phyloP scores from a whole-genome alignment of 2,888 invertebrate genomes.

The Sesia bembeciformis region DNA sequence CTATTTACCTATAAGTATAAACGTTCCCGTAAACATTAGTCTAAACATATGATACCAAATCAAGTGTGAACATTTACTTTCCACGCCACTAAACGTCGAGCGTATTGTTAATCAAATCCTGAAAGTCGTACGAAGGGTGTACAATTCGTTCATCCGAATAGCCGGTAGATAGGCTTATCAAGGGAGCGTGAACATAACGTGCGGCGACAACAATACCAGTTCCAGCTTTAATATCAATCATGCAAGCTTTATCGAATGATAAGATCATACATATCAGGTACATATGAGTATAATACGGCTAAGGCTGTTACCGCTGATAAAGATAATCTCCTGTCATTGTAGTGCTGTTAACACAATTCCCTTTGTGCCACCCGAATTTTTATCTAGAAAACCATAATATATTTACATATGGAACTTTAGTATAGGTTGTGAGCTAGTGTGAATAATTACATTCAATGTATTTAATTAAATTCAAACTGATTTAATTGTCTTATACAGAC shows the following conservation, averaged over 20 bases:
- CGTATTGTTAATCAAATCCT: neutral
- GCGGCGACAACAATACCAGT: slow-evolving; percentile 22
- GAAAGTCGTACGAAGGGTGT: neutral
- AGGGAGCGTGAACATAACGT: slow-evolving; percentile 20
- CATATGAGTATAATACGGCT: slow-evolving; percentile 9
- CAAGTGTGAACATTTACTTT: slow-evolving; percentile 37
- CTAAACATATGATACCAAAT: slow-evolving; percentile 21
- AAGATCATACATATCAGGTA: slow-evolving; percentile 7
- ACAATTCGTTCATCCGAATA: slow-evolving; percentile 42
- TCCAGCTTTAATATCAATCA: slow-evolving; percentile 26
- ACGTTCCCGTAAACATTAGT: neutral
- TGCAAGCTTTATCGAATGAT: slow-evolving; percentile 3
- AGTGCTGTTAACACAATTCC: too few relatives aligned
- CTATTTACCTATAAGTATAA: neutral
- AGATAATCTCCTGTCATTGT: neutral
- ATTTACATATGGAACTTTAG: too few relatives aligned
- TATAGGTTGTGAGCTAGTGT: too few relatives aligned
- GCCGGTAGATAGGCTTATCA: slow-evolving; percentile 51
- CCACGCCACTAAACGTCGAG: slow-evolving; percentile 35
- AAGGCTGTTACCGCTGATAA: slow-evolving; percentile 9
- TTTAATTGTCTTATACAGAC: too few relatives aligned
- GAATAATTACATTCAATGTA: too few relatives aligned
- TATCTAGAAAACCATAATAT: too few relatives aligned
- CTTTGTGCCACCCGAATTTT: too few relatives aligned
- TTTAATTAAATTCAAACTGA: too few relatives aligned